phyloP scores from a whole-genome alignment of 2,797 vertebrate species.

The Arrhamphus sclerolepis region DNA sequence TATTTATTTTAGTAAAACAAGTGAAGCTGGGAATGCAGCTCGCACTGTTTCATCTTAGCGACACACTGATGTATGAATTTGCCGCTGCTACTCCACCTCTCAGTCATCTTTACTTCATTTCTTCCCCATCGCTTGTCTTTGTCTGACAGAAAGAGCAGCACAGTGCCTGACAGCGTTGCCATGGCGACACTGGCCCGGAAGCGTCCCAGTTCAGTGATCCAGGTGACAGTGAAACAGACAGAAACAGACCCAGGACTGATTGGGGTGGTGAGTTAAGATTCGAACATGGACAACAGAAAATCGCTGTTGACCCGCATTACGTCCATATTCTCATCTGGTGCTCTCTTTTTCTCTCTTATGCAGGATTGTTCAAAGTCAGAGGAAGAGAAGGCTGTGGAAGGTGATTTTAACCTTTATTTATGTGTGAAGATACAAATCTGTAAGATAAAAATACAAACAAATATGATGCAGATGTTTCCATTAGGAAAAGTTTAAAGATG shows the following conservation, averaged over 20 bases:
- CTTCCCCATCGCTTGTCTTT: conserved; percentile 7
- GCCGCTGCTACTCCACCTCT: conserved; percentile 1
- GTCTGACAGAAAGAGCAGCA: conserved; percentile 81
- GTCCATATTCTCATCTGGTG: neutral
- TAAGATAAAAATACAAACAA: neutral
- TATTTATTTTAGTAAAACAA: conserved; percentile 19
- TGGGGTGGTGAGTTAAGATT: conserved; percentile 76
- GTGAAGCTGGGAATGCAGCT: neutral
- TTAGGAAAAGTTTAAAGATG: too few relatives aligned
- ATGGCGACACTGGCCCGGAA: conserved; percentile 78
- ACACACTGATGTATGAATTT: conserved; percentile 2
- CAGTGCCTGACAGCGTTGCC: conserved; percentile 76
- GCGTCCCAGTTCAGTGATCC: conserved; percentile 85
- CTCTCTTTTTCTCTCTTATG: conserved; percentile 29
- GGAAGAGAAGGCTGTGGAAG: conserved; percentile 73
- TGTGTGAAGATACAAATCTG: conserved; percentile 10
- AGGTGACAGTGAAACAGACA: conserved; percentile 85
- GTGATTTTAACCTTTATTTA: conserved; percentile 47
- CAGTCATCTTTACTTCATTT: conserved; percentile 8
- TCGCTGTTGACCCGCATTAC: neutral
- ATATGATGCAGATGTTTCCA: neutral
- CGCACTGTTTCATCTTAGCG: conserved; percentile 5
- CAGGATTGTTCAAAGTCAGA: conserved; percentile 82
- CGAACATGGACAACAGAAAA: neutral
- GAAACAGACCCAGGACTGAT: conserved; percentile 80